Percentiles rank a stretch among this genome's conserved stretches.
Evolutionary conservation across 2,113 vertebrate genomes (phyloP).

Genomic region (Carassius carassius): DNA sequence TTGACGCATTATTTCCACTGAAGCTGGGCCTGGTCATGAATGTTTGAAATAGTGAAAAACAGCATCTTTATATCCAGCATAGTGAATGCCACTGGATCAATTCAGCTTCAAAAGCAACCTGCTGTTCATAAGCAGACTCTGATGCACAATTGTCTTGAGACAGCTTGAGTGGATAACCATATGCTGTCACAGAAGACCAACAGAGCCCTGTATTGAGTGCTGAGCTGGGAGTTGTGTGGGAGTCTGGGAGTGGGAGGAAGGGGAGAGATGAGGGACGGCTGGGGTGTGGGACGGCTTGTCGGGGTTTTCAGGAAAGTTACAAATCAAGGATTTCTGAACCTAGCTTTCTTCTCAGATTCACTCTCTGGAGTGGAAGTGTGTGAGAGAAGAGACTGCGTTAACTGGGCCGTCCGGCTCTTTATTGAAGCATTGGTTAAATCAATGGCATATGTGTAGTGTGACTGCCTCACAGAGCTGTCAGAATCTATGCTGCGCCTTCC

Average conservation of each 20-base stretch:
- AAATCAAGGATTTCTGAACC: constrained; percentile 77
- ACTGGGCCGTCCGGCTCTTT: constrained; percentile 56
- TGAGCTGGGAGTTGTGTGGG: constrained; percentile 78
- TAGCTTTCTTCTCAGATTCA: constrained; percentile 57
- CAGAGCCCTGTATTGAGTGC: constrained; percentile 72
- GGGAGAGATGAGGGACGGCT: constrained; percentile 50
- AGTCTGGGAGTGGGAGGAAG: constrained; percentile 67
- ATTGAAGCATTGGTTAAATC: constrained; percentile 67
- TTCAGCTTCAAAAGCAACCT: constrained; percentile 10
- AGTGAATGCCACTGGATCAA: constrained; percentile 7
- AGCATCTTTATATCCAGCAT: background rate
- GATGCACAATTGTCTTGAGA: constrained; percentile 66
- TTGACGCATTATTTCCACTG: too few species aligned
- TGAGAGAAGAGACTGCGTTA: constrained; percentile 31
- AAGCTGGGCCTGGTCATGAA: background rate
- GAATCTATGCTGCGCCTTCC: constrained; percentile 54
- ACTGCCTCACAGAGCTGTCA: constrained; percentile 72
- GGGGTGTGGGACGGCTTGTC: constrained; percentile 63
- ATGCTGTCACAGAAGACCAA: constrained; percentile 76
- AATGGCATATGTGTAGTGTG: constrained; percentile 70
- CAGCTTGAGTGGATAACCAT: constrained; percentile 79
- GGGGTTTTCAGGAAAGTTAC: constrained; percentile 70
- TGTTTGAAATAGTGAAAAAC: background rate
- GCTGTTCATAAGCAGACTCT: constrained; percentile 65
- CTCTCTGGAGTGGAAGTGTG: constrained; percentile 41